These are phyloP conservation scores for Megaceryle alcyon DNA, from an alignment of 2,797 vertebrate species.

Conservation along the genomic window DNA sequence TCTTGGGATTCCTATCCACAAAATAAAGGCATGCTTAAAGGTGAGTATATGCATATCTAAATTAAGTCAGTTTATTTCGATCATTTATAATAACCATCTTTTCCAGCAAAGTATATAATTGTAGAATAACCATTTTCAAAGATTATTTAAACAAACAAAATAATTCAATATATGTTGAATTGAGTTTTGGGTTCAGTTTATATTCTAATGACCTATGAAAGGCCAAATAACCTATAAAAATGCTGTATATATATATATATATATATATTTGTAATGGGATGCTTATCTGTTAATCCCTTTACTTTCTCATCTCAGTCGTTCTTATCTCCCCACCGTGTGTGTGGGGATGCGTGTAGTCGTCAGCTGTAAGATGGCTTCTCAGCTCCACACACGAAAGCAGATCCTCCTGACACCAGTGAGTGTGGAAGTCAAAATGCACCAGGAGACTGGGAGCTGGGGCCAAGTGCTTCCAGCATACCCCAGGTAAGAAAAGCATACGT, in stretches of 20 bases:
- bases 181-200: neutral
- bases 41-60: neutral
- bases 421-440: neutral
- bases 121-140: neutral
- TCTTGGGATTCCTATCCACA: neutral
- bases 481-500: constrained; percentile 39
- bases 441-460: neutral
- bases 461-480: neutral
- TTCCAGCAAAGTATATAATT: neutral
- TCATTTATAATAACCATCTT: neutral
- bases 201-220: neutral
- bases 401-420: neutral
- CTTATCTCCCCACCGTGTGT: neutral
- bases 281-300: neutral
- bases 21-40: neutral
- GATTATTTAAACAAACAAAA: neutral
- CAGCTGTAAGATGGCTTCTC: neutral
- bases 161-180: neutral
- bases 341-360: neutral
- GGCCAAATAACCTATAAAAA: neutral
- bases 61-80: neutral
- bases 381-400: neutral
- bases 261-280: neutral
- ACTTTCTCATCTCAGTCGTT: neutral
- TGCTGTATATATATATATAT: neutral